These are phyloP conservation scores for Leuctra nigra DNA, from an alignment of 2,888 invertebrate species.

Conservation along the genomic window DNA sequence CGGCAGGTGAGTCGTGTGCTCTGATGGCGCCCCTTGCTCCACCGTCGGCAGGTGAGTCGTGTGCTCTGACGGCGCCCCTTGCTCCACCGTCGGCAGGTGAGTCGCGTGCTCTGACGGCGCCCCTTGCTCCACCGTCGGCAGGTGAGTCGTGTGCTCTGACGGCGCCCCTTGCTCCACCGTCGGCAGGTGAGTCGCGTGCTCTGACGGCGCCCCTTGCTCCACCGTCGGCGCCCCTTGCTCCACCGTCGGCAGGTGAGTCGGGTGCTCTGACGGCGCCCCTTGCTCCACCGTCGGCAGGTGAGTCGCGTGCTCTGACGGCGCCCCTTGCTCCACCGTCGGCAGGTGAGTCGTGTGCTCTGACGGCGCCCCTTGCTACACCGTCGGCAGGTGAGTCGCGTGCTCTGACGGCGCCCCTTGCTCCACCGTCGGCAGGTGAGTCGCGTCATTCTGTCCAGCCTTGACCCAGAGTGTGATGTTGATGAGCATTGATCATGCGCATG, in stretches of 20 bases:
- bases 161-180: constrained; percentile 65
- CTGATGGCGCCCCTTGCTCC: constrained; percentile 70
- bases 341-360: constrained; percentile 72
- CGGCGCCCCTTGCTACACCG: constrained; percentile 62
- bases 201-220: constrained; percentile 70
- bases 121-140: constrained; percentile 62
- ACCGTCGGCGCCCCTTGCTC: constrained; percentile 69
- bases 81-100: constrained; percentile 73
- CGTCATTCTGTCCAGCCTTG: no score
- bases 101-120: constrained; percentile 65
- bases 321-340: constrained; percentile 68
- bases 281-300: constrained; percentile 64
- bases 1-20: constrained; percentile 65
- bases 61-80: constrained; percentile 67
- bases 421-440: constrained; percentile 63
- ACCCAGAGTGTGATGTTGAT: no score
- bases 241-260: constrained; percentile 58
- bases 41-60: constrained; percentile 62
- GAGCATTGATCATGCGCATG: no score
- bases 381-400: constrained; percentile 65
- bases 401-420: constrained; percentile 72
- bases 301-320: constrained; percentile 73
- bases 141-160: constrained; percentile 73
- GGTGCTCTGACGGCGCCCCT: constrained; percentile 67
- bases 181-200: constrained; percentile 68